A percentile compares a stretch with the other conserved stretches of the same genome.
Conservation (phyloP, 2,113 vertebrate species). For the Cottus gobio region DNA sequence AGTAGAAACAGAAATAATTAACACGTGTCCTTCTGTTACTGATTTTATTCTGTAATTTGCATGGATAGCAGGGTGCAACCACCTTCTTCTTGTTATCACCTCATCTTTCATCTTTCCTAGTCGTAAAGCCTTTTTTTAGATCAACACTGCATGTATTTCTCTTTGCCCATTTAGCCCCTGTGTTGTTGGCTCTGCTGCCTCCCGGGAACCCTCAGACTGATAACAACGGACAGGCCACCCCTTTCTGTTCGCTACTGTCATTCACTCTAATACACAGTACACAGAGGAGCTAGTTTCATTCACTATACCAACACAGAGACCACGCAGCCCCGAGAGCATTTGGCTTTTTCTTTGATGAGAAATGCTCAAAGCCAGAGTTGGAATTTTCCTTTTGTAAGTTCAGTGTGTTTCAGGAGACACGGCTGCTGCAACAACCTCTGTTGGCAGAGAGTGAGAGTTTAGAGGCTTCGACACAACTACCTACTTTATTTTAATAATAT, state of each 20-base stretch:
- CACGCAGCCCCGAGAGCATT: background rate
- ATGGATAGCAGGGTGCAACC: background rate
- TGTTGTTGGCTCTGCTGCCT: constrained; percentile 18
- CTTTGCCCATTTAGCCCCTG: constrained; percentile 20
- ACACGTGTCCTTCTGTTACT: background rate
- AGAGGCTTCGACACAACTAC: background rate
- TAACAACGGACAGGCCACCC: constrained; percentile 33
- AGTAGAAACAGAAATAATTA: constrained; percentile 4
- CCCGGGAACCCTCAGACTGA: constrained; percentile 40
- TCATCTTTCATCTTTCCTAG: background rate
- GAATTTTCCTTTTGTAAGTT: constrained; percentile 2
- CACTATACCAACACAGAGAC: constrained; percentile 3
- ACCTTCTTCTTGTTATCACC: background rate
- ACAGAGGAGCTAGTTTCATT: constrained; percentile 28
- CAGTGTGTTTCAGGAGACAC: constrained; percentile 2
- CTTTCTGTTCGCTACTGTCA: constrained; percentile 8
- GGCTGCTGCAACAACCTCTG: background rate
- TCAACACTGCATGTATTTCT: background rate
- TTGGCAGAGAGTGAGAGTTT: background rate
- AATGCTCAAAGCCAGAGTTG: background rate
- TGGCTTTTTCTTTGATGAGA: constrained; percentile 5
- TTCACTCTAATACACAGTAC: constrained; percentile 32
- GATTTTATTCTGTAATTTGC: background rate
- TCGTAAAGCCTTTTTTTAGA: constrained; percentile 2
- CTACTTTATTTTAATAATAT: background rate